These are phyloP conservation scores for Heptranchias perlo DNA, from an alignment of 2,113 vertebrate species.

Conservation along the genomic window DNA sequence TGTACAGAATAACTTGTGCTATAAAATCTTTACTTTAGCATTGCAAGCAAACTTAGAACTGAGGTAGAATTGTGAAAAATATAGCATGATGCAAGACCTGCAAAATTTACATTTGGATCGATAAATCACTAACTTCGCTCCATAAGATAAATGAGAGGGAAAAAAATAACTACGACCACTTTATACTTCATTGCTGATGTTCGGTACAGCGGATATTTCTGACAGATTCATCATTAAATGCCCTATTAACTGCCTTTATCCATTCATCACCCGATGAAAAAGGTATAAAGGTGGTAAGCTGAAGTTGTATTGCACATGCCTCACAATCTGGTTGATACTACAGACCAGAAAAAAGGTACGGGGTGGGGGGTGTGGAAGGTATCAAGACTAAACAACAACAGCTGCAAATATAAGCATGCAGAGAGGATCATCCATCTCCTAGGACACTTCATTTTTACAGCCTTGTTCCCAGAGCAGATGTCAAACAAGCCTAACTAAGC, in stretches of 20 bases:
- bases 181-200: not conserved
- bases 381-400: slow-evolving; percentile 40
- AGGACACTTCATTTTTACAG: slow-evolving; percentile 49
- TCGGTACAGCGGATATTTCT: not conserved
- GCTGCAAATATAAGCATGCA: slow-evolving; percentile 45
- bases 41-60: not conserved
- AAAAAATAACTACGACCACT: not conserved
- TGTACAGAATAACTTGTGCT: not conserved
- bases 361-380: no score
- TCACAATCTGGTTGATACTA: not conserved
- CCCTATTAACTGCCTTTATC: not conserved
- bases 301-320: slow-evolving; percentile 32
- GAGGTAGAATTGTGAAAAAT: not conserved
- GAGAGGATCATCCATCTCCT: slow-evolving; percentile 42
- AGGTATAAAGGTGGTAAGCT: not conserved
- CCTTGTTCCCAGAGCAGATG: slow-evolving; percentile 48
- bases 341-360: slow-evolving; percentile 38
- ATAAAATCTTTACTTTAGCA: not conserved
- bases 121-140: not conserved
- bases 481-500: slow-evolving; percentile 42
- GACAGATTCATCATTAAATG: not conserved
- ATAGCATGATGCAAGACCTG: not conserved
- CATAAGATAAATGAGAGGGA: not conserved
- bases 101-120: slow-evolving; percentile 25
- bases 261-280: not conserved